Base-by-base conservation (phyloP, 2,797 vertebrate species). In the Leptatherina wallacei region DNA sequence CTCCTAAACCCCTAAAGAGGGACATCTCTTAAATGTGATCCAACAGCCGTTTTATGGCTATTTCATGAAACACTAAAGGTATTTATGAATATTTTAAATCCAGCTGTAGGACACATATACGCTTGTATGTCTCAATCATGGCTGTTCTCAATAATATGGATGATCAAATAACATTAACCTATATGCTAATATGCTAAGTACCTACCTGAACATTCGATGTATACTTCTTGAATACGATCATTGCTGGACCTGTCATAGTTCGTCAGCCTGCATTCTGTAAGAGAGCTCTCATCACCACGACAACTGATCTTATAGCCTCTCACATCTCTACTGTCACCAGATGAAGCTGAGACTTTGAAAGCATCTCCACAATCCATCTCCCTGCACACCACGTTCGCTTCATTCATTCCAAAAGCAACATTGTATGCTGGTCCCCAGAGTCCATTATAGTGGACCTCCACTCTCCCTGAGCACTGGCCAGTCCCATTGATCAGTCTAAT, bases 281-380 rank as follows among this genome's bases (percentile, higher is more conserved):
- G 60, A 6, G 83, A 77, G 5, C 0, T 69, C 78, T 93, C 93
- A 61, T 27, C 66, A 4, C 91, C 86, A 0, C 0, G 59, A 63
- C 93, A 94, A 0, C 0, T 80, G 69, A 91, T 13, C 57, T 32
- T 44, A 32, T 69, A 79, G 7, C 91, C 80, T 63, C 51, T 71
- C 13, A 2, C 2, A 1, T 16, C 40, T 14, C 4, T 0, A 1
- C 59, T 9, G 30, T 62, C 22, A 47, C 85, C 91, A 52, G 85
- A 88, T 22, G 47, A 68, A 18, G 7, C 65, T 0, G 72, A 51
- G 4, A 36, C 2, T 5, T 59, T 29, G 27, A 80, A 44, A 64
- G 90, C 36, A 30, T 91, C 72, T 10, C 88, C 92, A 74, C 94
- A 95, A 2, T 77, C 79, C 83, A 93, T 92, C 77, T 94, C 90